These are phyloP conservation scores for Altica lythri DNA, from an alignment of 2,888 invertebrate genomes.

Conservation along the genomic window DNA sequence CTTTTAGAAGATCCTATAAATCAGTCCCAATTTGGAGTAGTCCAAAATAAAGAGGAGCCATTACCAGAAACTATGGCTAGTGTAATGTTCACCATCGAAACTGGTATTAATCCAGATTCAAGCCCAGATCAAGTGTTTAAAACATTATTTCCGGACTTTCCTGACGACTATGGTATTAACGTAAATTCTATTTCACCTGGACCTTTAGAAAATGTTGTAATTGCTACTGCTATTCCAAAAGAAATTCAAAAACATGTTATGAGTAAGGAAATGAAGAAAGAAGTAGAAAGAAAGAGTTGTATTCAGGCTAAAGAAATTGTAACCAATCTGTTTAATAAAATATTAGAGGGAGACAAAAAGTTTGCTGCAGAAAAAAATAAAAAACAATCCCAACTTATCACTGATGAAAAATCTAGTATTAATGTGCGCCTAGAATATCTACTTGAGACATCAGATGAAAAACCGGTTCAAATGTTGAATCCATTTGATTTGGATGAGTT, in stretches of 20 bases:
- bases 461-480: constrained; percentile 42
- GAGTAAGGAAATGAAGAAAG: constrained; percentile 42
- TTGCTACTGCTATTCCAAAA: constrained; percentile 44
- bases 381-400: too few relatives aligned
- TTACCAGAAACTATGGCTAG: constrained; percentile 52
- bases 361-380: constrained; percentile 37
- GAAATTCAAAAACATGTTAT: constrained; percentile 44
- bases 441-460: too few relatives aligned
- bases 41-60: constrained; percentile 48
- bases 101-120: constrained; percentile 48
- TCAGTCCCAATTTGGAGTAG: constrained; percentile 45
- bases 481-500: constrained; percentile 39
- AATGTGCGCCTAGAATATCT: too few relatives aligned
- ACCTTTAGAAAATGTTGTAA: constrained; percentile 52
- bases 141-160: constrained; percentile 45
- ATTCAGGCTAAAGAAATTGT: constrained; percentile 39
- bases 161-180: constrained; percentile 36
- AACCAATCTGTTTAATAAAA: constrained; percentile 39
- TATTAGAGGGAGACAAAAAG: constrained; percentile 37
- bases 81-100: constrained; percentile 53
- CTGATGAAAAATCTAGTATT: too few relatives aligned
- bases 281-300: constrained; percentile 36
- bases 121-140: constrained; percentile 50
- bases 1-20: constrained; percentile 48
- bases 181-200: constrained; percentile 50